Percentiles rank a stretch among this genome's conserved stretches.
Conservation (phyloP, 2,113 vertebrate genomes). For the Salvelinus fontinalis region DNA sequence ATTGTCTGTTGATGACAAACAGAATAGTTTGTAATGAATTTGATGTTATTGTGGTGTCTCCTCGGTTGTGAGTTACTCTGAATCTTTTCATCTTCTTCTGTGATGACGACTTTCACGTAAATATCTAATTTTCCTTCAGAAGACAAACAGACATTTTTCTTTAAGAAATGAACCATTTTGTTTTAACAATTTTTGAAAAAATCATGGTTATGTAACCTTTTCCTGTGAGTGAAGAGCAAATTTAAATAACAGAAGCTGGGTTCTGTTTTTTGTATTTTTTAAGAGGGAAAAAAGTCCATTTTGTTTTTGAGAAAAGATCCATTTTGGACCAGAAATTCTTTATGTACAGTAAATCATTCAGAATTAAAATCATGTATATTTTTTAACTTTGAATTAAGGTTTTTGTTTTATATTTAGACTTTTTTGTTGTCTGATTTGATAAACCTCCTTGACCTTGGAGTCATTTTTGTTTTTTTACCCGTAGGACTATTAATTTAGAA, state of each 20-base stretch:
- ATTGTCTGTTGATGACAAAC: constrained; percentile 5
- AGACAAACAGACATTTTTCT: neutral
- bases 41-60: neutral
- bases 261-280: constrained; percentile 6
- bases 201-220: constrained; percentile 11
- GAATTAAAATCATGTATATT: constrained; percentile 26
- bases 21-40: neutral
- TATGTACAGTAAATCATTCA: constrained; percentile 30
- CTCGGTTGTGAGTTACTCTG: neutral
- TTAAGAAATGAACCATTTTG: constrained; percentile 12
- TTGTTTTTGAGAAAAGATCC: constrained; percentile 16
- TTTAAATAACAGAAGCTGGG: neutral
- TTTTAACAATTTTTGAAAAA: constrained; percentile 7
- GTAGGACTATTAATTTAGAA: constrained; percentile 18
- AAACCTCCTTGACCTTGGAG: constrained; percentile 35
- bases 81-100: neutral
- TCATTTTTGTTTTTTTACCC: constrained; percentile 9
- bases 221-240: constrained; percentile 13
- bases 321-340: constrained; percentile 12
- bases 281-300: constrained; percentile 6
- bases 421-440: constrained; percentile 39
- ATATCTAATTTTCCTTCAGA: neutral
- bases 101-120: constrained; percentile 17
- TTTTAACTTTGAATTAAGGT: constrained; percentile 26
- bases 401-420: constrained; percentile 25